Evolutionary conservation across 1,140 invertebrate genomes (phyloP), one percentile per base, ranked within the genome.

Genomic region (Acromyrmex charruanus): DNA sequence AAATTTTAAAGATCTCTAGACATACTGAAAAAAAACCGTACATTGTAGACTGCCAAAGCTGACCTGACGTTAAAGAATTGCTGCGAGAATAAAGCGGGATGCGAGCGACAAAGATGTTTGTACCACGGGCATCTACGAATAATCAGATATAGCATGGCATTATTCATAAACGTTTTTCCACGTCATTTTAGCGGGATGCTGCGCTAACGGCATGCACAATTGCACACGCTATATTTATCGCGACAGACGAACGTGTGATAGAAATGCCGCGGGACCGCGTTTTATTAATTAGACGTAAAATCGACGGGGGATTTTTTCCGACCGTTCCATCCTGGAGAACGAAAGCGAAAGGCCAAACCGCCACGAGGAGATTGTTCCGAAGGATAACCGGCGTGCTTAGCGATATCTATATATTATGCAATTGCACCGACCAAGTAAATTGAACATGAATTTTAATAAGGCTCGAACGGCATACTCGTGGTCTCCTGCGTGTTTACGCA

Each of bases 371-470:
- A 89, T 89, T 68, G 82, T 68, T 77, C 74, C 74, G 82, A 89
- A 87, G 88, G 88, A 87, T 89, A 89, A 81, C 88, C 71, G 63
- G 84, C 49, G 3, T 75, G 51, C 77, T 53, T 82, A 58, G 51
- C 77, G 63, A 89, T 88, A 81, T 25, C 69, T 31, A 74, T 63
- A 51, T 16, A 55, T 89, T 89, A 77, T 88, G 84, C 84, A 89
- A 89, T 77, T 77, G 49, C 25, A 39, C 61, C 80, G n/a, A 58
- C 39, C 69, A 14, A 71, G 82, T 63, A 82, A 89, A 89, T 89
- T 82, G 88, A 86, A 77, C 88, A 66, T 89, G 88, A 89, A 89
- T 89, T 89, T 89, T 87, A 89, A 89, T 89, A 87, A 87, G 51
- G 25, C 18, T 16, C 51, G 51, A 25, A 35, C 61, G 25, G 55